Evolutionary conservation across 1,140 invertebrate genomes (phyloP).

Genomic region (Babylonia areolata): DNA sequence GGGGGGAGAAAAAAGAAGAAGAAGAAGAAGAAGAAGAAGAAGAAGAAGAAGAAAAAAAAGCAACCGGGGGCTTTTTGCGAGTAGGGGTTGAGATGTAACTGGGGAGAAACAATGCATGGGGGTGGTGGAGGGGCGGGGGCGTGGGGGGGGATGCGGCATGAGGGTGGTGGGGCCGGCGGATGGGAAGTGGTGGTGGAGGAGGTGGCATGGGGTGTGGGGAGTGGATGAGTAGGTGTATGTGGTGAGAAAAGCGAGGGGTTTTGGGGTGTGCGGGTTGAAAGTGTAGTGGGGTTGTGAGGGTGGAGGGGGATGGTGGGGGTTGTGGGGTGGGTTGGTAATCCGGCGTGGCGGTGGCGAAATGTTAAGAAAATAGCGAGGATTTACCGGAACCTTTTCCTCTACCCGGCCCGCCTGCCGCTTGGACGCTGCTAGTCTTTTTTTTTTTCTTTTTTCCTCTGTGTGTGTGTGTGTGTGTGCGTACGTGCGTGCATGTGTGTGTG

Average conservation of each 20-base stretch:
- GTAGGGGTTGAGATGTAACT: no score
- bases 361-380: constrained; percentile 33
- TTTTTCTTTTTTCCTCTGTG: no score
- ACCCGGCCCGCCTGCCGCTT: not conserved
- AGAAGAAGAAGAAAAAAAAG: not conserved
- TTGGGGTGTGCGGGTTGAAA: no score
- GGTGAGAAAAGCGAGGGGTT: no score
- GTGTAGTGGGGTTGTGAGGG: no score
- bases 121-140: not conserved
- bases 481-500: constrained; percentile 4
- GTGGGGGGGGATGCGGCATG: not conserved
- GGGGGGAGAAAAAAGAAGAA: not conserved
- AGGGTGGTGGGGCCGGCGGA: not conserved
- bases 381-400: constrained; percentile 16
- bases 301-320: no score
- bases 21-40: not conserved
- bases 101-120: no score
- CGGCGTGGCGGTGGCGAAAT: no score
- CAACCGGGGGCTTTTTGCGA: no score
- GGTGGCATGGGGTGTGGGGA: not conserved
- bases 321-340: no score
- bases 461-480: not conserved
- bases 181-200: not conserved
- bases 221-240: no score
- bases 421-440: not conserved